Percentiles rank a stretch among this genome's conserved stretches.
These are phyloP conservation scores for Orthosia cruda DNA, from an alignment of 2,888 invertebrate species.

Conservation along the genomic window DNA sequence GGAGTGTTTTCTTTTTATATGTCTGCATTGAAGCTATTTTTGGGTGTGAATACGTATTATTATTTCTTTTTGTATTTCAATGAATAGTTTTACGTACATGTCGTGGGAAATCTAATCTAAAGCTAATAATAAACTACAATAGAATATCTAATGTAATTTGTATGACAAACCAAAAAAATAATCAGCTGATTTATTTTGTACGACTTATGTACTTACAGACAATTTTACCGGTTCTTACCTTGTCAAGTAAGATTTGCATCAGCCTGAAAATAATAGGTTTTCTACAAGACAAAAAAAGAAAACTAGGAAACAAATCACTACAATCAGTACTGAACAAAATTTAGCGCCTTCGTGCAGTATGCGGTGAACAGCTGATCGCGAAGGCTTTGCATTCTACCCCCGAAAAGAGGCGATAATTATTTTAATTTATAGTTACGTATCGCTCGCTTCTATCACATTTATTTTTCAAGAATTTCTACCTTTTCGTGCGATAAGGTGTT, in stretches of 20 bases:
- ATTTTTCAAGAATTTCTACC: slow-evolving; percentile 67
- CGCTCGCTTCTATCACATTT: slow-evolving; percentile 68
- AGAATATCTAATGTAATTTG: not conserved
- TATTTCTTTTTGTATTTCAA: not conserved
- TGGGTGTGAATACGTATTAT: slow-evolving; percentile 12
- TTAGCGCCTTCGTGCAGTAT: slow-evolving; percentile 58
- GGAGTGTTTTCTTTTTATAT: slow-evolving; percentile 47
- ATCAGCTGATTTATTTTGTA: not conserved
- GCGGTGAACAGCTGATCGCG: slow-evolving; percentile 59
- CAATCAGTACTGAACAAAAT: slow-evolving; percentile 58
- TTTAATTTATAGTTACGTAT: slow-evolving; percentile 82
- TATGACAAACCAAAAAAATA: not conserved
- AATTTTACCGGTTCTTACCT: not conserved
- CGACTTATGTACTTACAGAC: not conserved
- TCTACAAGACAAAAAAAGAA: not conserved
- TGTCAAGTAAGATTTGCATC: not conserved
- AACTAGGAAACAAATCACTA: slow-evolving; percentile 55
- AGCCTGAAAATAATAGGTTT: not conserved
- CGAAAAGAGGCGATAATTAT: slow-evolving; percentile 87
- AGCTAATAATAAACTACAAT: not conserved
- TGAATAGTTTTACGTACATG: not conserved
- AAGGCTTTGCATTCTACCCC: slow-evolving; percentile 77
- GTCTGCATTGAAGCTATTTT: slow-evolving; percentile 28
- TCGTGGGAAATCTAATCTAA: not conserved
- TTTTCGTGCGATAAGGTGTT: slow-evolving; percentile 61